Conservation (phyloP, 2,113 vertebrate species). For the Geothlypis trichas region DNA sequence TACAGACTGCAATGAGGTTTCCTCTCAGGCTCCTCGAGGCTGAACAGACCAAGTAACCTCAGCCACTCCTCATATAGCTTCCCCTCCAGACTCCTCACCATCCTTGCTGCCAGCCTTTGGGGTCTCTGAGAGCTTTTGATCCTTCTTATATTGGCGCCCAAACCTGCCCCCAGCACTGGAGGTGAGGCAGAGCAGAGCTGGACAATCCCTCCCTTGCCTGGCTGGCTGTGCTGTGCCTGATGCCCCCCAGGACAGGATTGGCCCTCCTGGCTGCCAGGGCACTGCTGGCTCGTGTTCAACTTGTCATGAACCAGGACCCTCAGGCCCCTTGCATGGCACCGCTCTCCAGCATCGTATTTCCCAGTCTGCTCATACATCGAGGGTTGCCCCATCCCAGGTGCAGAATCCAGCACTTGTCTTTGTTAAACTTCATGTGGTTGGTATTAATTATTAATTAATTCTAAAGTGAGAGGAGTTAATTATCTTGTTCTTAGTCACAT, state of each 20-base stretch:
- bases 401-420: neutral
- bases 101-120: neutral
- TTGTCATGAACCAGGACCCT: rapidly evolving
- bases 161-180: rapidly evolving
- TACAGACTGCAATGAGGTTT: too few relatives aligned
- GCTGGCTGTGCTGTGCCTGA: rapidly evolving
- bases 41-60: neutral
- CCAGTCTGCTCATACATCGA: rapidly evolving
- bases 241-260: rapidly evolving
- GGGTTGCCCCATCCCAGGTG: neutral
- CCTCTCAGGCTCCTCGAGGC: neutral
- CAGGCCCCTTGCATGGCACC: neutral
- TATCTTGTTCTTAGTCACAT: neutral
- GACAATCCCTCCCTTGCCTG: rapidly evolving
- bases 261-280: neutral
- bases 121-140: neutral
- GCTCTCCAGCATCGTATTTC: neutral
- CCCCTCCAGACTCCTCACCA: neutral
- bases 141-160: neutral
- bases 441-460: neutral
- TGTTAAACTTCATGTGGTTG: neutral
- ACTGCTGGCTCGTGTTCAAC: rapidly evolving
- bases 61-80: neutral
- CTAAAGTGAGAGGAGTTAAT: neutral
- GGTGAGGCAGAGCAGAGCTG: neutral